These are phyloP conservation scores for Epinotia nisella DNA, from an alignment of 2,888 invertebrate species.

Conservation along the genomic window DNA sequence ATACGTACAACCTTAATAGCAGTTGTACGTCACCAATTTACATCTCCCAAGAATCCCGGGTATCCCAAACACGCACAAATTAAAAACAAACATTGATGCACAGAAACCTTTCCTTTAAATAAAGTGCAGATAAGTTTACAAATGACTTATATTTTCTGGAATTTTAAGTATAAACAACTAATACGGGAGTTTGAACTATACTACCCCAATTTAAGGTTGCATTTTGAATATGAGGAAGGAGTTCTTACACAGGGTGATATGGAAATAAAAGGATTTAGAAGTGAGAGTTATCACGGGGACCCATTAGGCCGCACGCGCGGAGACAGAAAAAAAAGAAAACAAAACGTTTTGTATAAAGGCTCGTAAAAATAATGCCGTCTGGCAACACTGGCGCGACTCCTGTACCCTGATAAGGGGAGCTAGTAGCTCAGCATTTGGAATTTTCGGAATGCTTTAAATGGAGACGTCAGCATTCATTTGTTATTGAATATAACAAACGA, in stretches of 20 bases:
- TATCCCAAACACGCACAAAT: constrained; percentile 53
- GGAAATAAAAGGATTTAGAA: constrained; percentile 79
- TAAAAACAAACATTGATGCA: constrained; percentile 71
- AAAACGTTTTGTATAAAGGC: constrained; percentile 58
- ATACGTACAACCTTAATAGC: constrained; percentile 7
- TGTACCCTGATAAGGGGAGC: constrained; percentile 62
- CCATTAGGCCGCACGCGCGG: constrained; percentile 84
- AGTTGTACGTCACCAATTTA: constrained; percentile 52
- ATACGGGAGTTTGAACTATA: constrained; percentile 52
- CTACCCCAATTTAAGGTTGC: constrained; percentile 48
- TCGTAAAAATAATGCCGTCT: constrained; percentile 71
- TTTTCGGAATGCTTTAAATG: constrained; percentile 51
- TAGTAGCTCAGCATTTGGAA: constrained; percentile 49
- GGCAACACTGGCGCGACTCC: constrained; percentile 70
- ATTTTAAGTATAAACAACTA: constrained; percentile 65
- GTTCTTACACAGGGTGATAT: constrained; percentile 68
- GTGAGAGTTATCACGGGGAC: constrained; percentile 83
- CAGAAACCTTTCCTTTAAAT: constrained; percentile 79
- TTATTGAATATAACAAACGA: constrained; percentile 13
- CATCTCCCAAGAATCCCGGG: constrained; percentile 63
- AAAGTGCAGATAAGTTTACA: constrained; percentile 83
- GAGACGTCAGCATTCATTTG: constrained; percentile 36
- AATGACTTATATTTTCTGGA: constrained; percentile 82
- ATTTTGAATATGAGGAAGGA: constrained; percentile 48
- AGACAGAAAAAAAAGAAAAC: constrained; percentile 63